Evolutionary conservation across 2,113 vertebrate species (phyloP).

Genomic region (Sceloporus undulatus): DNA sequence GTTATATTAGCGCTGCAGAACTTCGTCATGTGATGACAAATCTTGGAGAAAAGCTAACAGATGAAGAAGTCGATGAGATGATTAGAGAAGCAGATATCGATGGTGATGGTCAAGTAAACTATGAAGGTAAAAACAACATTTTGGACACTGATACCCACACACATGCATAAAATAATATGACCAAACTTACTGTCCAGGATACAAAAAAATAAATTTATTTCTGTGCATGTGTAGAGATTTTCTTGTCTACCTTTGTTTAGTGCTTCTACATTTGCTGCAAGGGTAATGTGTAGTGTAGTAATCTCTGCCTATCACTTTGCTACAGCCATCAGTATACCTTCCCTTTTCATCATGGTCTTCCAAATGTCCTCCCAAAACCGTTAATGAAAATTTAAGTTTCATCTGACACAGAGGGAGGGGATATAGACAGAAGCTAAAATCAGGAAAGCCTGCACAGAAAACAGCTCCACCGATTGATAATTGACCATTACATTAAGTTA

Average conservation of each 20-base stretch:
- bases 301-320: background rate
- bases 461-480: background rate
- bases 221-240: background rate
- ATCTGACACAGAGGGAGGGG: background rate
- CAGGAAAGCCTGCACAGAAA: background rate
- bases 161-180: too few relatives aligned
- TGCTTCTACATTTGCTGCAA: background rate
- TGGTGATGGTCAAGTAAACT: conserved; percentile 99
- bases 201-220: background rate
- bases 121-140: conserved; percentile 88
- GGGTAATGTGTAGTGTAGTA: background rate
- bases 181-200: background rate
- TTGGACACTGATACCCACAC: background rate
- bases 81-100: conserved; percentile 99
- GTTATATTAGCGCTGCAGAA: conserved; percentile 98
- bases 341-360: background rate
- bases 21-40: conserved; percentile 99
- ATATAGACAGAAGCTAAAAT: background rate
- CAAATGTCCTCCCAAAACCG: background rate
- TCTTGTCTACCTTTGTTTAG: background rate
- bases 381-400: background rate
- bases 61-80: conserved; percentile 99
- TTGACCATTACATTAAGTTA: background rate
- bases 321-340: background rate
- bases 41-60: conserved; percentile 98